phyloP scores from a whole-genome alignment of 2,888 invertebrate species.

The Drosophila crucigera region DNA sequence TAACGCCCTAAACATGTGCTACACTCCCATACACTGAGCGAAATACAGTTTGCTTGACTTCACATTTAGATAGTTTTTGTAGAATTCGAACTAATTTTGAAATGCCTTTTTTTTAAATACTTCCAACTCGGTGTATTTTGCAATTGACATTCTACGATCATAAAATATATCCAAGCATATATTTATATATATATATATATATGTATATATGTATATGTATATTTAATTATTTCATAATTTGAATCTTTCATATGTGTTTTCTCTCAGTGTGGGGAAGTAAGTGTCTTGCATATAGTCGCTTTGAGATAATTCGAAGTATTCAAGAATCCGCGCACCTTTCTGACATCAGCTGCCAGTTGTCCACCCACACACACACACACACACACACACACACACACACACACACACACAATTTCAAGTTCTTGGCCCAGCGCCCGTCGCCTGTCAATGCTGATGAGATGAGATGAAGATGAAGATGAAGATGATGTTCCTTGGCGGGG shows the following conservation, averaged over 20 bases:
- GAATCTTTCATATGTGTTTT: constrained; percentile 11
- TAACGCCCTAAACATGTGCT: constrained; percentile 51
- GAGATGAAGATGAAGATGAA: constrained; percentile 25
- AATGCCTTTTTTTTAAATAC: neutral
- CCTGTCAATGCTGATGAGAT: constrained; percentile 59
- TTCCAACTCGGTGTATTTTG: neutral
- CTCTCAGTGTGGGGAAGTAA: constrained; percentile 35
- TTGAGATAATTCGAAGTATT: constrained; percentile 33
- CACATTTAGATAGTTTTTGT: neutral
- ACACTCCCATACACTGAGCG: constrained; percentile 27
- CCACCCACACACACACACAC: constrained; percentile 3
- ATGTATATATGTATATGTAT: neutral
- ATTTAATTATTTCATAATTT: neutral
- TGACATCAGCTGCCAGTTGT: constrained; percentile 41
- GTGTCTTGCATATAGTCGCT: constrained; percentile 7
- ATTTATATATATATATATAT: neutral
- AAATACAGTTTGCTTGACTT: constrained; percentile 1
- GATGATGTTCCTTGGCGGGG: constrained; percentile 27
- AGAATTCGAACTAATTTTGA: neutral
- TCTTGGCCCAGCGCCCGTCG: constrained; percentile 77
- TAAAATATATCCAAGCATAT: neutral
- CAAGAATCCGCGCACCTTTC: constrained; percentile 36
- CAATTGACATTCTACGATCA: neutral
- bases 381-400: constrained; percentile 7
- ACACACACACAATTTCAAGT: constrained; percentile 65